Evolutionary conservation across 37 sponge, comb jelly and placozoan species (phyloP).

Genomic region (Chondrilla cf. caribensis): DNA sequence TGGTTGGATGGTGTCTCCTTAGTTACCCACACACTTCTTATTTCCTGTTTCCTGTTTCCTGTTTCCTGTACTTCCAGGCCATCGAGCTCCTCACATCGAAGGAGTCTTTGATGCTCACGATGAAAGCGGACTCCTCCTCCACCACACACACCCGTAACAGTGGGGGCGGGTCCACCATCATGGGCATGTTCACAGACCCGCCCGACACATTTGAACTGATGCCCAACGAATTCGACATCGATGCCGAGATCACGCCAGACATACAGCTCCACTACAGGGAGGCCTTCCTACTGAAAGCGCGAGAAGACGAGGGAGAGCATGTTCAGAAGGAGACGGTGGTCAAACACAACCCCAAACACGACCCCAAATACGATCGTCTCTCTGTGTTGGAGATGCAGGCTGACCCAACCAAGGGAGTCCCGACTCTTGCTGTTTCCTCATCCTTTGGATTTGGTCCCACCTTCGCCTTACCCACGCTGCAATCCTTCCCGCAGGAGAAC

Average conservation of each 20-base stretch:
- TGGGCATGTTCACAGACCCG: constrained; percentile 40
- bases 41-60: no score
- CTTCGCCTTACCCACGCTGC: constrained; percentile 70
- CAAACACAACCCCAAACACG: background rate
- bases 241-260: constrained; percentile 50
- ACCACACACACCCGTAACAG: background rate
- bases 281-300: constrained; percentile 47
- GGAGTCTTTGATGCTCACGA: constrained; percentile 56
- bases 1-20: no score
- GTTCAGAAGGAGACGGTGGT: background rate
- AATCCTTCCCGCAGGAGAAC: constrained; percentile 29
- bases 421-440: constrained; percentile 55
- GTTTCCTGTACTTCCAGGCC: no score
- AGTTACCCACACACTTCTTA: no score
- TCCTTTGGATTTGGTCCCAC: constrained; percentile 68
- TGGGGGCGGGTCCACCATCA: background rate
- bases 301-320: background rate
- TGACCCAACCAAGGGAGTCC: constrained; percentile 30
- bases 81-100: constrained; percentile 58
- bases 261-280: constrained; percentile 7
- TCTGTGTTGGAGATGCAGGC: constrained; percentile 60
- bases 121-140: constrained; percentile 36
- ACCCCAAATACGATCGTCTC: background rate
- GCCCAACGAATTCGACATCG: constrained; percentile 68
- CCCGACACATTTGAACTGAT: constrained; percentile 61